A percentile compares a stretch with the other conserved stretches of the same genome.
phyloP scores from a whole-genome alignment of 2,888 invertebrate species.

The Laothoe populi region DNA sequence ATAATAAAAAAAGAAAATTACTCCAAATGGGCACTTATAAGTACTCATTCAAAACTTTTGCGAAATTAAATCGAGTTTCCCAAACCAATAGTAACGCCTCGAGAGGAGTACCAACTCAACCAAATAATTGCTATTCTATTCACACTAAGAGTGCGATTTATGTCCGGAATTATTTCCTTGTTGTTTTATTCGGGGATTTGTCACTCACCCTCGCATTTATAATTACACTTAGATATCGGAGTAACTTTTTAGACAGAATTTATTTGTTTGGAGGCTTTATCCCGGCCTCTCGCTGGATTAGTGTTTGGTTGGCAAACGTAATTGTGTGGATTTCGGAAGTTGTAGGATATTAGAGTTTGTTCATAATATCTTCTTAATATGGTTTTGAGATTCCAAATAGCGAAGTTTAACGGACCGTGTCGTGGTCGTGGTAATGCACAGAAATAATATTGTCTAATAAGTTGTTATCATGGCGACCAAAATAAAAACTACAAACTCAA shows the following conservation, averaged over 20 bases:
- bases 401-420: conserved; percentile 28
- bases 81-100: conserved; percentile 43
- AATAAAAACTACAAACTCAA: neutral
- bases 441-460: neutral
- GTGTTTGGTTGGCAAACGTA: conserved; percentile 52
- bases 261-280: conserved; percentile 62
- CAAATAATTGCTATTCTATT: conserved; percentile 85
- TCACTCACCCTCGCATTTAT: conserved; percentile 81
- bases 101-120: conserved; percentile 73
- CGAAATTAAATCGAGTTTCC: conserved; percentile 15
- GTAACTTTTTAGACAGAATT: conserved; percentile 78
- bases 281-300: conserved; percentile 60
- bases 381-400: conserved; percentile 38
- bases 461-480: neutral
- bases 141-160: conserved; percentile 82
- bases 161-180: conserved; percentile 83
- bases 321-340: conserved; percentile 60
- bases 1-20: too few relatives aligned
- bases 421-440: conserved; percentile 22
- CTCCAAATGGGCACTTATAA: neutral
- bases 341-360: conserved; percentile 44
- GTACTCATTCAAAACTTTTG: neutral
- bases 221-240: conserved; percentile 78
- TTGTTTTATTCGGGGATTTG: conserved; percentile 85
- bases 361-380: conserved; percentile 46